Percentiles rank a stretch among this genome's conserved stretches.
Conservation (phyloP, 2,888 invertebrate species). For the Napeogenes sylphis region DNA sequence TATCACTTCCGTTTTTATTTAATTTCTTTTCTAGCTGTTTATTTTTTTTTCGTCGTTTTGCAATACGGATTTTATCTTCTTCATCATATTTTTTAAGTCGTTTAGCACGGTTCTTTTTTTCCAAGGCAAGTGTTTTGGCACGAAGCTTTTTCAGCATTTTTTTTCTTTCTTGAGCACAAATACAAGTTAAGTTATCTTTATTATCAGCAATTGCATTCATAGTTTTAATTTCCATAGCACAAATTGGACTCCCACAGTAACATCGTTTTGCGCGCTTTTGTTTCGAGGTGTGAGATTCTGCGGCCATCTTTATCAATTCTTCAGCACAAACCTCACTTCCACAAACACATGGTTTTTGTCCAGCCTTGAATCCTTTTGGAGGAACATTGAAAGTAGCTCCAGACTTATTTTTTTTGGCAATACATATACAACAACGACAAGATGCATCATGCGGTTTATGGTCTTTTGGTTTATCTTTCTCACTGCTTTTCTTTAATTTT, state of each 20-base stretch:
- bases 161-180: slow-evolving; percentile 20
- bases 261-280: slow-evolving; percentile 22
- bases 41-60: slow-evolving; percentile 26
- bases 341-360: slow-evolving; percentile 27
- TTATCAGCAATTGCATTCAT: slow-evolving; percentile 17
- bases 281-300: neutral
- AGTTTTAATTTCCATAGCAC: slow-evolving; percentile 28
- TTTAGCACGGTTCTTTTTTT: slow-evolving; percentile 13
- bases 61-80: slow-evolving; percentile 27
- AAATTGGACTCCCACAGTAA: slow-evolving; percentile 35
- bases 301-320: slow-evolving; percentile 12
- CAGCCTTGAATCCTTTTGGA: slow-evolving; percentile 3
- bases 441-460: slow-evolving; percentile 15
- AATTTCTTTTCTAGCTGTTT: slow-evolving; percentile 29
- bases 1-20: slow-evolving; percentile 30
- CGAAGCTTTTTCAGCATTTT: slow-evolving; percentile 12
- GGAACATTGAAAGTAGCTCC: slow-evolving; percentile 1
- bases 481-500: slow-evolving; percentile 12
- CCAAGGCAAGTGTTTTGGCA: slow-evolving; percentile 7
- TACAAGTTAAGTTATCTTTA: slow-evolving; percentile 15
- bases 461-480: slow-evolving; percentile 1
- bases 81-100: slow-evolving; percentile 23
- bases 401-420: slow-evolving; percentile 15
- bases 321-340: slow-evolving; percentile 29
- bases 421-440: slow-evolving; percentile 26